These are phyloP conservation scores for Pachycephala philippinensis DNA, from an alignment of 2,113 vertebrate species.

Conservation along the genomic window DNA sequence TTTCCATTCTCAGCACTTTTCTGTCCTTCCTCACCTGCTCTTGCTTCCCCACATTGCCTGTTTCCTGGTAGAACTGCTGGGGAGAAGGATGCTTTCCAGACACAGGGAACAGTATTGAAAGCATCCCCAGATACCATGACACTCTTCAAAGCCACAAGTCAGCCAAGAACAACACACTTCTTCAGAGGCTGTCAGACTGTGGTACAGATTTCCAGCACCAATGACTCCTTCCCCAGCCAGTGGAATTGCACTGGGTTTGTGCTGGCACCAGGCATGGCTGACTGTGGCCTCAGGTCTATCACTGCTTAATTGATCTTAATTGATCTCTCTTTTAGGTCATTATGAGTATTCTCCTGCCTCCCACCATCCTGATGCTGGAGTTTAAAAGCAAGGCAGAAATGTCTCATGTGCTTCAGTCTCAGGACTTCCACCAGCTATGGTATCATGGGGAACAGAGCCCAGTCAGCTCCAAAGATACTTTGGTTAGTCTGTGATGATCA, in stretches of 20 bases:
- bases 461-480: constrained; percentile 35
- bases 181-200: neutral
- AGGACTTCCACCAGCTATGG: constrained; percentile 84
- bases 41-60: rapidly evolving
- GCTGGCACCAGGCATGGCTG: neutral
- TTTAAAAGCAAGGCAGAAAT: constrained; percentile 98
- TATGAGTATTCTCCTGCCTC: constrained; percentile 88
- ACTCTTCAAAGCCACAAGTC: neutral
- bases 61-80: neutral
- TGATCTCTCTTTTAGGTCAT: constrained; percentile 79
- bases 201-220: neutral
- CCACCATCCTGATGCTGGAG: constrained; percentile 88
- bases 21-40: neutral
- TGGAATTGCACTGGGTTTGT: neutral
- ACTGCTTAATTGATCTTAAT: neutral
- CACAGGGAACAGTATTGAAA: neutral
- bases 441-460: constrained; percentile 70
- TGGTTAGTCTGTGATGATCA: constrained; percentile 54
- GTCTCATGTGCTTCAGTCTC: constrained; percentile 92
- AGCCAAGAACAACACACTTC: neutral
- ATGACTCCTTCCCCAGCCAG: neutral
- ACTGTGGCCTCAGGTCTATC: neutral
- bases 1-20: neutral
- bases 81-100: neutral
- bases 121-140: neutral